Conservation (phyloP, 37 sponge, comb jelly and placozoan genomes). For the Cliona cf. orientalis region DNA sequence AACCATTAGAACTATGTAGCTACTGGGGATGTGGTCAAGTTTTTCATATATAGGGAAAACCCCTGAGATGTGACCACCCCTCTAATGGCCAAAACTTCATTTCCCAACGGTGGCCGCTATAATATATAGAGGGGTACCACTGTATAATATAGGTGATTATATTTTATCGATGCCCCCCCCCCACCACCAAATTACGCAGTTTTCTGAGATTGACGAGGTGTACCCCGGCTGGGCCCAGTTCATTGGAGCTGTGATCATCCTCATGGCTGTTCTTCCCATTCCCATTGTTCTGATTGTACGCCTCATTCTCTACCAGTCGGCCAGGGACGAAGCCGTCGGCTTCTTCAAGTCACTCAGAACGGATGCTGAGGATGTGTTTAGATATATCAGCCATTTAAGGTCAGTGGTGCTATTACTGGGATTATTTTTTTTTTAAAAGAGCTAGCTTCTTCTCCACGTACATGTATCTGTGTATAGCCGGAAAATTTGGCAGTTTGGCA, state of each 20-base stretch:
- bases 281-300: constrained; percentile 71
- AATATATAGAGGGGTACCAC: not conserved
- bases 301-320: constrained; percentile 41
- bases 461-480: no score
- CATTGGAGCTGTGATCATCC: constrained; percentile 69
- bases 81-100: no score
- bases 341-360: constrained; percentile 7
- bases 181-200: constrained; percentile 27
- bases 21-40: no score
- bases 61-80: no score
- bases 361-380: not conserved
- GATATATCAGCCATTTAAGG: no score
- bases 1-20: no score
- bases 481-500: no score
- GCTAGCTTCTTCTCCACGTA: no score
- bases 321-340: constrained; percentile 44
- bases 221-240: constrained; percentile 88
- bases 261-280: constrained; percentile 67
- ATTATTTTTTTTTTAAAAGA: no score
- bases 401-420: no score
- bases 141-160: not conserved
- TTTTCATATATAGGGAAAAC: no score
- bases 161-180: constrained; percentile 1
- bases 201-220: constrained; percentile 17
- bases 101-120: no score